Percentiles rank a stretch among this genome's conserved stretches.
phyloP scores from a whole-genome alignment of 2,797 vertebrate species.

The Myotis planiceps region DNA sequence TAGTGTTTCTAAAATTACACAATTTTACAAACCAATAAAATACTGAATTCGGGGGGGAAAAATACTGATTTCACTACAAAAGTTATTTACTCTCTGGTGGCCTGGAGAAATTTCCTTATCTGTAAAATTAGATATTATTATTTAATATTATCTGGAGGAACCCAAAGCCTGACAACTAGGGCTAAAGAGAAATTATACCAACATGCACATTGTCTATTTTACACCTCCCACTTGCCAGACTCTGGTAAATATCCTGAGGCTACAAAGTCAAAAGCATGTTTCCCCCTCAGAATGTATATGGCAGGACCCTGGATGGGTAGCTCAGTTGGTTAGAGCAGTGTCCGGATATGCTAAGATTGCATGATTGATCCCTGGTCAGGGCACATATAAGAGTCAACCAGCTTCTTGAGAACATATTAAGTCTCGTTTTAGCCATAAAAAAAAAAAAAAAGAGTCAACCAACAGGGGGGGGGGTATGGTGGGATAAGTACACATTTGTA shows the following conservation, averaged over 20 bases:
- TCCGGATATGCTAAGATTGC: neutral
- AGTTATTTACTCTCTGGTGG: neutral
- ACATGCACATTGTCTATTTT: neutral
- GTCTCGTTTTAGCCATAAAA: too few species aligned
- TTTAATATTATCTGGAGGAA: neutral
- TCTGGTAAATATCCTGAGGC: neutral
- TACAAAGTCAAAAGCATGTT: neutral
- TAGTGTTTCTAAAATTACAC: neutral
- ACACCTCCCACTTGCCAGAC: neutral
- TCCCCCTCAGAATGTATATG: neutral
- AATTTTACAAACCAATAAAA: conserved; percentile 6
- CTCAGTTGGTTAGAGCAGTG: neutral
- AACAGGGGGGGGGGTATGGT: too few species aligned
- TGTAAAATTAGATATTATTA: neutral
- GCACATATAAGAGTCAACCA: neutral
- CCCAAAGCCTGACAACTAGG: neutral
- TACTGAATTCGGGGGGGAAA: neutral
- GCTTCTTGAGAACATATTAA: too few species aligned
- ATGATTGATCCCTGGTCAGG: neutral
- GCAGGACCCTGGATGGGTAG: neutral
- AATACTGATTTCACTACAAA: neutral
- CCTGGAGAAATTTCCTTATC: neutral
- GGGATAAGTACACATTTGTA: too few species aligned
- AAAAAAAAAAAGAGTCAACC: too few species aligned
- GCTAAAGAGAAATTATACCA: neutral